Percentiles rank a stretch among this genome's conserved stretches.
Evolutionary conservation across 2,797 vertebrate species (phyloP).

Genomic region (Nyctibius grandis): DNA sequence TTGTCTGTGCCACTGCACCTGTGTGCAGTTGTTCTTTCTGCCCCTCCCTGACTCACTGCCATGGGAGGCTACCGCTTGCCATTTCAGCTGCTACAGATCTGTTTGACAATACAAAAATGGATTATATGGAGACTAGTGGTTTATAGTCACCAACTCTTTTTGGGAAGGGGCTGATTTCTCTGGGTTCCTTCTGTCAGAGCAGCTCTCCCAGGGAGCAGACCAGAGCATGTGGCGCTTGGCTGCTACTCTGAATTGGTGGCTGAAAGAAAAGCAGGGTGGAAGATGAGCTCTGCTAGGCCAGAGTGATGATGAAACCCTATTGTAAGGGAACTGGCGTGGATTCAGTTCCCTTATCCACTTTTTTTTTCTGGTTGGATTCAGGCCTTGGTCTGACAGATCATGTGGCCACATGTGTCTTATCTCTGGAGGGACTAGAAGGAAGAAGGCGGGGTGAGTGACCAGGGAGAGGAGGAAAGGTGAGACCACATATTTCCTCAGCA

Average conservation of each 20-base stretch:
- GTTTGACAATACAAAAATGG: not conserved
- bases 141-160: not conserved
- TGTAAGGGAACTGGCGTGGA: not conserved
- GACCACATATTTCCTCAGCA: not conserved
- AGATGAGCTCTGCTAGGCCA: not conserved
- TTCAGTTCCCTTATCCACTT: not conserved
- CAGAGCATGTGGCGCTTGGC: fast-evolving
- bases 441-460: not conserved
- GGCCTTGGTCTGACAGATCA: not conserved
- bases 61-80: not conserved
- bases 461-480: not conserved
- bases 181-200: not conserved
- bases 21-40: not conserved
- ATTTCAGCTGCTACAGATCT: not conserved
- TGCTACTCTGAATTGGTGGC: not conserved
- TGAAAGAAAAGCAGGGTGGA: not conserved
- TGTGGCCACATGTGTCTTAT: fast-evolving
- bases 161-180: not conserved
- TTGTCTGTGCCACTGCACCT: fast-evolving
- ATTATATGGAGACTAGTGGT: not conserved
- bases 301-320: not conserved
- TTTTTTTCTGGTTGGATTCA: not conserved
- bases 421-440: not conserved
- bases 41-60: not conserved
- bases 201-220: not conserved